Percentiles rank a stretch among this genome's conserved stretches.
Evolutionary conservation across 1,140 invertebrate genomes (phyloP).

Genomic region (Danaus plexippus): DNA sequence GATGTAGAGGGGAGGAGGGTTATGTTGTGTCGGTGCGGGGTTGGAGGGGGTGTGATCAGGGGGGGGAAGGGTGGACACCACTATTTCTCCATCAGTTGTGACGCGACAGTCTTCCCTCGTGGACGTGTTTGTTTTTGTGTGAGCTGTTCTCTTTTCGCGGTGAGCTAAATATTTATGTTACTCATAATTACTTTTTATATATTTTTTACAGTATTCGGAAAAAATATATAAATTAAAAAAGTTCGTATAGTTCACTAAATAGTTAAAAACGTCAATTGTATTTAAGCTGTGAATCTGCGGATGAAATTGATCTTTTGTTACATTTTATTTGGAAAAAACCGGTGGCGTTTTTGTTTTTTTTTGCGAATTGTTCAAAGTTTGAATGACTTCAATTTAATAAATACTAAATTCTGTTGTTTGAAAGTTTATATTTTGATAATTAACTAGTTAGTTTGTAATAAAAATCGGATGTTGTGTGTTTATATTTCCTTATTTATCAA

Average conservation of each 20-base stretch:
- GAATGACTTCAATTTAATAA: too few relatives aligned
- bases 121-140: conserved; percentile 2
- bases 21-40: background rate
- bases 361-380: too few relatives aligned
- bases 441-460: too few relatives aligned
- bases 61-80: too few relatives aligned
- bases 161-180: conserved; percentile 2
- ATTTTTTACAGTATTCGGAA: background rate
- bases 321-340: too few relatives aligned
- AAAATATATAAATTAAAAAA: background rate
- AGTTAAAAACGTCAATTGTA: background rate
- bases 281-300: background rate
- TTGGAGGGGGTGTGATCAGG: background rate
- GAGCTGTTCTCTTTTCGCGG: conserved; percentile 2
- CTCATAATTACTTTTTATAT: background rate
- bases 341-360: too few relatives aligned
- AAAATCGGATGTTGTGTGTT: too few relatives aligned
- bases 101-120: conserved; percentile 4
- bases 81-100: conserved; percentile 4
- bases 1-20: background rate
- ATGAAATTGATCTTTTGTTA: background rate
- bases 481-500: too few relatives aligned
- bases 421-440: too few relatives aligned
- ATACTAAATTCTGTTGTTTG: too few relatives aligned
- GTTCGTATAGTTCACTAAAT: background rate